These are phyloP conservation scores for Paragorgia papillata DNA, from an alignment of 92 coral and sea anemone genomes.

Conservation along the genomic window DNA sequence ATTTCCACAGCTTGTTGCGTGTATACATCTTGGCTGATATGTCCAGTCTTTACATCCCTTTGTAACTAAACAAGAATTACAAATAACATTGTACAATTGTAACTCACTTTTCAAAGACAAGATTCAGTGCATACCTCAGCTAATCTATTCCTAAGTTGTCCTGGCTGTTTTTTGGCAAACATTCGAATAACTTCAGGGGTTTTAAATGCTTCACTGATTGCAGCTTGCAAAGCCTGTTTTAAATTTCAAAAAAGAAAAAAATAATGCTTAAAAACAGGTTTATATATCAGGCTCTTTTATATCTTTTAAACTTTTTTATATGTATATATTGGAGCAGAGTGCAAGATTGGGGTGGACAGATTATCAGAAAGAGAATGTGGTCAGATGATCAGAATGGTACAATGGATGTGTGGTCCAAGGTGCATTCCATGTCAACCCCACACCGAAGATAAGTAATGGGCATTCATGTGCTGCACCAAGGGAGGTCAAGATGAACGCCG, in stretches of 20 bases:
- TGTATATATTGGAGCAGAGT: no score
- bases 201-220: constrained; percentile 96
- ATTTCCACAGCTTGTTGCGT: constrained; percentile 99
- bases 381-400: no score
- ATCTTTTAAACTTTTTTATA: no score
- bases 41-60: constrained; percentile 95
- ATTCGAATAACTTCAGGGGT: constrained; percentile 97
- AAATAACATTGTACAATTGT: not conserved
- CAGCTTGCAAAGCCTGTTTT: constrained; percentile 93
- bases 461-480: no score
- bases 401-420: no score
- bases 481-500: no score
- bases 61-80: constrained; percentile 65
- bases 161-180: constrained; percentile 99
- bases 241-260: not conserved
- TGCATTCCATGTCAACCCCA: no score
- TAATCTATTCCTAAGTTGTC: constrained; percentile 90
- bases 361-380: no score
- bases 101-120: not conserved
- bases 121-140: constrained; percentile 71
- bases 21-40: constrained; percentile 82
- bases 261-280: not conserved
- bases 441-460: no score
- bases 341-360: no score
- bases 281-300: not conserved